phyloP scores from a whole-genome alignment of 2,888 invertebrate species.

The Eurois occulta region DNA sequence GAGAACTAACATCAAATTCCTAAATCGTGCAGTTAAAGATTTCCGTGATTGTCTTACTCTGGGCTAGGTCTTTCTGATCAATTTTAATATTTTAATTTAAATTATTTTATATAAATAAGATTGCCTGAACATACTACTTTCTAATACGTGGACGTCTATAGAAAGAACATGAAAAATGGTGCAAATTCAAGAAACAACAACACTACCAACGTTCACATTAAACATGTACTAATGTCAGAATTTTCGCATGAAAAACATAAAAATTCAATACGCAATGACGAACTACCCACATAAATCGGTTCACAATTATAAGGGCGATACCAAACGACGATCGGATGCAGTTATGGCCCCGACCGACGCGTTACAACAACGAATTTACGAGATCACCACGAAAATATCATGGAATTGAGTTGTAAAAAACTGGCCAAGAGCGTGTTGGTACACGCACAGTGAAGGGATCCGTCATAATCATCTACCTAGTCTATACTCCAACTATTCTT shows the following conservation, averaged over 20 bases:
- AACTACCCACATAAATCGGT: conserved; percentile 51
- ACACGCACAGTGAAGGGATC: not conserved
- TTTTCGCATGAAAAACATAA: conserved; percentile 7
- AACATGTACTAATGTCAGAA: not conserved
- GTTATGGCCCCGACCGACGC: conserved; percentile 57
- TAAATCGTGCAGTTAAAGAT: too few species aligned
- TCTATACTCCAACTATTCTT: not conserved
- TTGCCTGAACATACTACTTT: not conserved
- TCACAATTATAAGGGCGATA: conserved; percentile 63
- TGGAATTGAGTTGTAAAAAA: conserved; percentile 60
- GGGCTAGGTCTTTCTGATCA: not conserved
- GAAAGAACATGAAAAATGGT: not conserved
- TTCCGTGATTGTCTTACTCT: not conserved
- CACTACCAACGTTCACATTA: too few species aligned
- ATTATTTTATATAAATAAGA: not conserved
- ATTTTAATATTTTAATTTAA: not conserved
- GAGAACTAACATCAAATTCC: too few species aligned
- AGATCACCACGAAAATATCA: conserved; percentile 59
- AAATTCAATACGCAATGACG: conserved; percentile 16
- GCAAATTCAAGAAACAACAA: too few species aligned
- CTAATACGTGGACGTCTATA: not conserved
- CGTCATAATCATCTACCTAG: not conserved
- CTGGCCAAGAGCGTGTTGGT: not conserved
- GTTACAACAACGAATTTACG: conserved; percentile 60
- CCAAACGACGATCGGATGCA: conserved; percentile 65